Conservation (phyloP, 37 sponge, comb jelly and placozoan genomes). For the Beroe forskalii region DNA sequence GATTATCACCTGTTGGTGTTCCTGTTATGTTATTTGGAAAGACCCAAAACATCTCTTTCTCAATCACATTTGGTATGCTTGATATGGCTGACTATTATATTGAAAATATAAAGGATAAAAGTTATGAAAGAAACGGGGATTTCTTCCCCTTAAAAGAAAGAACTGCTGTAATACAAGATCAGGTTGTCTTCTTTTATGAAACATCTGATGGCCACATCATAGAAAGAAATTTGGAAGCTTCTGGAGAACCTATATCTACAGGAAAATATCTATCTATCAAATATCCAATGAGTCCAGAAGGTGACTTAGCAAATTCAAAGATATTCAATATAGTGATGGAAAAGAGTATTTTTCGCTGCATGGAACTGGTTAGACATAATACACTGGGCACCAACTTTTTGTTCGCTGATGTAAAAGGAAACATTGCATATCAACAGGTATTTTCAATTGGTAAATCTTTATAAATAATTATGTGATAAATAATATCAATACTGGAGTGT, state of each 20-base stretch:
- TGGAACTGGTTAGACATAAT: not conserved
- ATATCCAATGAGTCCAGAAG: not conserved
- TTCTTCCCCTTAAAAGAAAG: not conserved
- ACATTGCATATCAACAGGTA: slow-evolving; percentile 39
- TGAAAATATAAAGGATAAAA: not conserved
- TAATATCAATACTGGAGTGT: too few relatives aligned
- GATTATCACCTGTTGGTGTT: not conserved
- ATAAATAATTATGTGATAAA: too few relatives aligned
- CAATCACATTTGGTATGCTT: slow-evolving; percentile 36
- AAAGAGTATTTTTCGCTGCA: not conserved
- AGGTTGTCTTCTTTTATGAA: not conserved
- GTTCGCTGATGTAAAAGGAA: not conserved
- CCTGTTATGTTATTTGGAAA: not conserved
- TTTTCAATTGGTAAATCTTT: too few relatives aligned
- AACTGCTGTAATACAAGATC: not conserved
- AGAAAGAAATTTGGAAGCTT: slow-evolving; percentile 3
- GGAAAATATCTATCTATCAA: not conserved
- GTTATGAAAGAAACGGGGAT: not conserved
- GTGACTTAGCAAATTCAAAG: not conserved
- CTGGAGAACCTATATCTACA: not conserved
- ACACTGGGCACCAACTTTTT: not conserved
- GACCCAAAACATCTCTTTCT: not conserved
- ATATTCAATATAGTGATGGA: not conserved
- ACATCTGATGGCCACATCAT: slow-evolving; percentile 13
- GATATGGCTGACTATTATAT: slow-evolving; percentile 43